Percentiles rank a stretch among this genome's conserved stretches.
Conservation (phyloP, 2,888 invertebrate genomes). For the Hydropsyche betteni region DNA sequence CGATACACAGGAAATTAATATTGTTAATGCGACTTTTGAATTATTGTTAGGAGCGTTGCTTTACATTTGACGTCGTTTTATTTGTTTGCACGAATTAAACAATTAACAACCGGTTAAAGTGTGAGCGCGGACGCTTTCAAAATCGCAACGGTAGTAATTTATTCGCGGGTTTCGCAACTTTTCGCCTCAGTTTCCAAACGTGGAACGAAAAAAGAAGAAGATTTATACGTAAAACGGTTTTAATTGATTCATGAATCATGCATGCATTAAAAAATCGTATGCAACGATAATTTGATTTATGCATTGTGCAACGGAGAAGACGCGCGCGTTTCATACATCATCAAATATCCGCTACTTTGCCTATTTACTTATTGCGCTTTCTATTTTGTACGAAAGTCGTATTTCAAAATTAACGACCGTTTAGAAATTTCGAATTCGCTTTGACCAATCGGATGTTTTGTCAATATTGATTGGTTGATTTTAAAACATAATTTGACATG, state of each 20-base stretch:
- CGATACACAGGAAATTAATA: slow-evolving; percentile 23
- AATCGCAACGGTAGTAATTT: background rate
- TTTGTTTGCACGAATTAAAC: background rate
- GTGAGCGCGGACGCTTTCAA: background rate
- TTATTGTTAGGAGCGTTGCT: too few relatives aligned
- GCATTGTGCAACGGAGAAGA: slow-evolving; percentile 18
- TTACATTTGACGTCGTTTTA: background rate
- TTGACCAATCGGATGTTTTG: background rate
- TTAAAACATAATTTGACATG: background rate
- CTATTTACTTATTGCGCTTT: background rate
- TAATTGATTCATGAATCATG: slow-evolving; percentile 11
- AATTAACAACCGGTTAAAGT: background rate
- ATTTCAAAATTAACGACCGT: slow-evolving; percentile 1
- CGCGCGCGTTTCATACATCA: background rate
- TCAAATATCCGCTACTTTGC: slow-evolving; percentile 10
- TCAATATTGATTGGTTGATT: background rate
- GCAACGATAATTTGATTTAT: slow-evolving; percentile 25
- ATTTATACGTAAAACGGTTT: slow-evolving; percentile 12
- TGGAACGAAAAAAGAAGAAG: background rate
- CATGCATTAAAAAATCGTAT: slow-evolving; percentile 12
- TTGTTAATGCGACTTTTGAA: background rate
- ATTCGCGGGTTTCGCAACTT: slow-evolving; percentile 16
- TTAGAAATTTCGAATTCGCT: background rate
- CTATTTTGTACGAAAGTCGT: background rate
- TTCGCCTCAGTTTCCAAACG: slow-evolving; percentile 6